Evolutionary conservation across 1,140 invertebrate species (phyloP).

Genomic region (Drosophila bocqueti): DNA sequence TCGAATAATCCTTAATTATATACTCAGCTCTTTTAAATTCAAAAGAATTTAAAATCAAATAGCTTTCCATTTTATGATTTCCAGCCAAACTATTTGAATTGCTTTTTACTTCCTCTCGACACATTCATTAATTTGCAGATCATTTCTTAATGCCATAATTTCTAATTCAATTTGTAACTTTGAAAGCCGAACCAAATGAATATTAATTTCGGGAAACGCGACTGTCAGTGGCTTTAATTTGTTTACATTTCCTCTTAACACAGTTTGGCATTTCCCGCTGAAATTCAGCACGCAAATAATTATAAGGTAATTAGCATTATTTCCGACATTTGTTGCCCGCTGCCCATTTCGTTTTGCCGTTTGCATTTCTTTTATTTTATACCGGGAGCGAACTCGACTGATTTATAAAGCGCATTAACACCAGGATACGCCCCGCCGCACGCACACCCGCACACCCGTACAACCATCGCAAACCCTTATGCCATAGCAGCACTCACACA

Average conservation of each 20-base stretch:
- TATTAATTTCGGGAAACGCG: constrained; percentile 9
- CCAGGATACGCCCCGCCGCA: constrained; percentile 35
- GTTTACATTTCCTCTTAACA: constrained; percentile 30
- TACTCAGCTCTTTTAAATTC: neutral
- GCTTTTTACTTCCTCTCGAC: no score
- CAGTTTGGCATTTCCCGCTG: constrained; percentile 12
- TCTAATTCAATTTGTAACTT: constrained; percentile 4
- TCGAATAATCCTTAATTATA: no score
- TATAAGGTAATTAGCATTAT: constrained; percentile 75
- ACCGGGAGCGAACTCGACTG: constrained; percentile 55
- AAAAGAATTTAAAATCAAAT: neutral
- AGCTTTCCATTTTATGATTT: neutral
- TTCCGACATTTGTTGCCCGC: constrained; percentile 20
- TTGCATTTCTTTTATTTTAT: constrained; percentile 4
- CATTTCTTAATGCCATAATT: neutral
- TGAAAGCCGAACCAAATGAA: neutral
- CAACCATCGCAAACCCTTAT: neutral
- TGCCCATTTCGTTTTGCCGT: constrained; percentile 29
- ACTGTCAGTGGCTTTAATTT: constrained; percentile 22
- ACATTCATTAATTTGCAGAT: neutral
- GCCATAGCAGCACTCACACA: constrained; percentile 5
- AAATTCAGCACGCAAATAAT: constrained; percentile 47
- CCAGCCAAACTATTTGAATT: neutral
- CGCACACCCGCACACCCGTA: constrained; percentile 20
- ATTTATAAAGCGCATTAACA: constrained; percentile 80